Base-by-base conservation (phyloP, 2,888 invertebrate species). In the Plagodis pulveraria region DNA sequence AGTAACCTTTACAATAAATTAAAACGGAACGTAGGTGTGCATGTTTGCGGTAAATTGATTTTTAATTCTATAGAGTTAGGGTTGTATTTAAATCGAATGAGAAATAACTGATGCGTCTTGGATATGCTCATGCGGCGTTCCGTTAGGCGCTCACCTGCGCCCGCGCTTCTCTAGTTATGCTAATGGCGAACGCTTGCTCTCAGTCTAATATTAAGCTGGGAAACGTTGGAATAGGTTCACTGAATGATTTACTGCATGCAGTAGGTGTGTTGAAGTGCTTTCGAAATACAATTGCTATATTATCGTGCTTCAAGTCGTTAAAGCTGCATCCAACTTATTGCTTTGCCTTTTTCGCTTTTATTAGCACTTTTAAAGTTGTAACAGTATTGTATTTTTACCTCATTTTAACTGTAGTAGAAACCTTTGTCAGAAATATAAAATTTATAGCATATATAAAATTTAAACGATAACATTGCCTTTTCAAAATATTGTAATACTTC, bases 81-180 rank as follows among this genome's bases (percentile, higher is more conserved):
- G 89, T 76, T 74, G 76, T 76, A 64, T 81, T 87, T 86, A 65
- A 76, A 78, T 78, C 74, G 80, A 62, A 70, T 67, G 66, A 60
- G 70, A 71, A 67, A 70, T 74, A 75, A 70, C 74, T 74, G 85
- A 84, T 84, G 83, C 76, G 79, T 78, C 81, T 67, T 75, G 75
- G 83, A 85, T 87, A 82, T 80, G 80, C 77, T 75, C 81, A 79
- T 76, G 78, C 77, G 71, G 74, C 73, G 83, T 89, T 81, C 91
- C 91, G 91, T 92, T 91, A 91, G 78, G 69, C 84, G 87, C 80
- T 91, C 90, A 90, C 88, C 89, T 90, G 89, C 85, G 89, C 84
- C 78, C 81, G 88, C 86, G 86, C 89, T 84, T 89, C 89, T 87
- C 87, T 88, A 86, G 90, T 89, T 90, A 91, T 91, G 91, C 86